Conservation (phyloP, 1,140 invertebrate genomes). For the Agrilus planipennis region DNA sequence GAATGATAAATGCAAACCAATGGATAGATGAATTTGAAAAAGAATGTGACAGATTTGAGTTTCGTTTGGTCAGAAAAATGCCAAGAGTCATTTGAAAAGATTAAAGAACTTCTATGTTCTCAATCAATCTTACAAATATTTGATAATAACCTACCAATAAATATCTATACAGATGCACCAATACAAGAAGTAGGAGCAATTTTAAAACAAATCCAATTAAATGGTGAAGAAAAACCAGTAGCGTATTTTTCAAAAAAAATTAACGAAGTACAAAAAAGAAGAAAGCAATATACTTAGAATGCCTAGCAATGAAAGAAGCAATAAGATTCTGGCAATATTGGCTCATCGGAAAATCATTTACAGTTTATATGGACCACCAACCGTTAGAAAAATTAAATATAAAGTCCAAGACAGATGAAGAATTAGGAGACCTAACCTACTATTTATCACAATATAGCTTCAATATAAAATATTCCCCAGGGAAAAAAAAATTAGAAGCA, state of each 20-base stretch:
- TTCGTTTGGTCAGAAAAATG: conserved; percentile 17
- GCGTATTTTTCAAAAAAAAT: too few relatives aligned
- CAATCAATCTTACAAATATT: background rate
- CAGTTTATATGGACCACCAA: conserved; percentile 32
- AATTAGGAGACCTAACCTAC: too few relatives aligned
- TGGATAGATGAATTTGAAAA: too few relatives aligned
- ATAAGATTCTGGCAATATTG: conserved; percentile 32
- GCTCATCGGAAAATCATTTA: conserved; percentile 30
- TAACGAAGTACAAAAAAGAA: conserved; percentile 25
- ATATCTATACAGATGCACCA: conserved; percentile 22
- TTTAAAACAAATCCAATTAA: too few relatives aligned
- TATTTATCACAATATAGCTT: too few relatives aligned
- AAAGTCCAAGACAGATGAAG: conserved; percentile 25
- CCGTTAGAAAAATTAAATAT: conserved; percentile 32
- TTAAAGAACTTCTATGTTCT: conserved; percentile 7
- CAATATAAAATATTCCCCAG: conserved; percentile 27
- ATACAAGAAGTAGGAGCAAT: conserved; percentile 29
- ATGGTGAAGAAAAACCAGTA: too few relatives aligned
- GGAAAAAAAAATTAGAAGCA: conserved; percentile 29
- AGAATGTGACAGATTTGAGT: too few relatives aligned
- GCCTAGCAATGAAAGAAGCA: too few relatives aligned
- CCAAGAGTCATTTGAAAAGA: conserved; percentile 17
- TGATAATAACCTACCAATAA: background rate
- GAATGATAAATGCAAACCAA: conserved; percentile 13
- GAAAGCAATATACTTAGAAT: conserved; percentile 32